Base-by-base conservation (phyloP, 2,888 invertebrate genomes). In the Conus canariensis region DNA sequence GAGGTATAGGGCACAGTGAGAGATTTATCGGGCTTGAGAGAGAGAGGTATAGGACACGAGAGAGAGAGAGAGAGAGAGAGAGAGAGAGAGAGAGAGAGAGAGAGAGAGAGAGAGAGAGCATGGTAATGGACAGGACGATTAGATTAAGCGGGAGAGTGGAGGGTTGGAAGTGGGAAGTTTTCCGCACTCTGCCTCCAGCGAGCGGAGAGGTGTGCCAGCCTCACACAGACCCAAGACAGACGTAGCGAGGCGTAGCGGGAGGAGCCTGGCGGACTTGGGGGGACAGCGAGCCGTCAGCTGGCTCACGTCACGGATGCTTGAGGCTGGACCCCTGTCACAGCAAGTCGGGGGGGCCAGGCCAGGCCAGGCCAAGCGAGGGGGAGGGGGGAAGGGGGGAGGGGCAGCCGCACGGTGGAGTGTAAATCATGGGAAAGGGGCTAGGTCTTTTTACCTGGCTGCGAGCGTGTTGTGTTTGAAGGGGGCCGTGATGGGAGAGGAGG, bases 251-350 rank as follows among this genome's bases (percentile, higher is more conserved):
- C 56, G 7, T 19, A 58, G 82, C 58, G 19, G 82, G 82, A 19
- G 82, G 30, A 45, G 80, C 80, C 30, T 16, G 10, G 14, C 10
- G 0, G 10, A 2, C 0, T 2, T 16, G 2, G 30, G 45, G 45
- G 19, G n/a, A n/a, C 85, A 58, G 85, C 30, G 22, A 30, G 56
- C 85, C 85, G 85, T 85, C 85, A 85, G 56, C 19, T 85, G 85
- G 85, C 19, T 58, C 3, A 22, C 80, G 56, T 59, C n/a, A 85
- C 85, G 22, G 85, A 85, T 59, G 58, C 58, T 58, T 59, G n/a
- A 6, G 58, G 8, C 19, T 59, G 30, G 58, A 85, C 85, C 85
- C 8, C n/a, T 22, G 22, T 85, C 22, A 30, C 64, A 30, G 85
- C 8, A 56, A 5, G 12, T 25, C 3, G 8, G 85, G 10, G 8